These are phyloP conservation scores for Plestiodon gilberti DNA, from an alignment of 2,113 vertebrate genomes.

Conservation along the genomic window DNA sequence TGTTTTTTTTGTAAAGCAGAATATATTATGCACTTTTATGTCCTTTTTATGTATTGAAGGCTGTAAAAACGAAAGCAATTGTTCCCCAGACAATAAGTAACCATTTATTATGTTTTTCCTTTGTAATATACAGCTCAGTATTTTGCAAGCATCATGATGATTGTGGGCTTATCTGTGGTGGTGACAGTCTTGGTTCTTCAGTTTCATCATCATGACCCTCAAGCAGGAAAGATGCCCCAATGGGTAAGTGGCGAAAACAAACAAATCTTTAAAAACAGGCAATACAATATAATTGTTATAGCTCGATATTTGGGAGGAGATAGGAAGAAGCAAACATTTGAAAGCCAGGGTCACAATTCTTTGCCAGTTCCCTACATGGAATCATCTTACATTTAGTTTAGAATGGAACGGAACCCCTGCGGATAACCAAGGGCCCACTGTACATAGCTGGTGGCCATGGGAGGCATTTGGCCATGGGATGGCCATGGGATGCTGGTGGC, in stretches of 20 bases:
- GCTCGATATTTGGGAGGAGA: neutral
- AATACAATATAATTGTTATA: neutral
- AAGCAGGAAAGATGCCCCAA: constrained; percentile 90
- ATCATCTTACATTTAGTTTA: neutral
- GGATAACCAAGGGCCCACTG: no score
- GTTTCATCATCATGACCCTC: constrained; percentile 90
- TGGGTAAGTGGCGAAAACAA: constrained; percentile 77
- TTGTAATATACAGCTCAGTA: constrained; percentile 83
- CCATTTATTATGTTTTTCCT: neutral
- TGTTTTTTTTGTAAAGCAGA: neutral
- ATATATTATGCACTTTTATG: neutral
- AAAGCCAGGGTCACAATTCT: neutral
- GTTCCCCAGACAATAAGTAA: neutral
- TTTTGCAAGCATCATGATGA: constrained; percentile 92
- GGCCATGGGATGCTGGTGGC: neutral
- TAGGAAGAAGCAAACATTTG: neutral
- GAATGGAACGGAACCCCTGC: no score
- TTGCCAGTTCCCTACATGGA: no score
- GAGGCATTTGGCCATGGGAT: neutral
- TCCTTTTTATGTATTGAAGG: neutral
- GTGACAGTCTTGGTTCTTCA: constrained; percentile 91
- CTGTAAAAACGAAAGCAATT: neutral
- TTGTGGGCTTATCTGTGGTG: constrained; percentile 89
- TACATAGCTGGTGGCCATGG: neutral
- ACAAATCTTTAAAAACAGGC: neutral